phyloP scores from a whole-genome alignment of 1,140 invertebrate species.

The Drosophila baimaii region DNA sequence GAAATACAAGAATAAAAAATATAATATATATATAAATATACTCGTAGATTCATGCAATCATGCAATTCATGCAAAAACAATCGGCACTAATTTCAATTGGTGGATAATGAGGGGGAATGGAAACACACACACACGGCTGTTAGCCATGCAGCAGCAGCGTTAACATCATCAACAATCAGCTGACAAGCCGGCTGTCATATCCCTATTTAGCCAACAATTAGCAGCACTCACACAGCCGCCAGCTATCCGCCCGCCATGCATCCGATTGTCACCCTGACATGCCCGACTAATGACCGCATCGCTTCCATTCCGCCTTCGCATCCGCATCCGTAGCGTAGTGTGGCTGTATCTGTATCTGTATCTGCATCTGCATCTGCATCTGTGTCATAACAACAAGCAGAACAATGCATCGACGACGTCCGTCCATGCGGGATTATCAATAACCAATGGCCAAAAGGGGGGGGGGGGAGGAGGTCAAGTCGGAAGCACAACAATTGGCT shows the following conservation, averaged over 20 bases:
- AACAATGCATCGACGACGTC: slow-evolving; percentile 15
- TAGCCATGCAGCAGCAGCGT: background rate
- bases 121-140: background rate
- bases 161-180: slow-evolving; percentile 23
- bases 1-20: no score
- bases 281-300: slow-evolving; percentile 36
- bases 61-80: no score
- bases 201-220: slow-evolving; percentile 36
- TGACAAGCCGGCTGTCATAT: slow-evolving; percentile 23
- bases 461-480: background rate
- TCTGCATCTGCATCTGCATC: slow-evolving; percentile 11
- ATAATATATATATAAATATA: no score
- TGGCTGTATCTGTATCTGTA: slow-evolving; percentile 1
- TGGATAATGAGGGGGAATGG: background rate
- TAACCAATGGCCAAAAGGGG: slow-evolving; percentile 17
- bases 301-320: background rate
- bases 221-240: slow-evolving; percentile 28
- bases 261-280: slow-evolving; percentile 39
- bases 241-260: slow-evolving; percentile 38
- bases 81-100: background rate
- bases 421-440: slow-evolving; percentile 43
- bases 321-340: background rate
- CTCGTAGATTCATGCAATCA: no score
- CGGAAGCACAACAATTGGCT: slow-evolving; percentile 44
- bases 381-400: slow-evolving; percentile 45